phyloP scores from a whole-genome alignment of 1,140 invertebrate species.

The Microplitis mediator region DNA sequence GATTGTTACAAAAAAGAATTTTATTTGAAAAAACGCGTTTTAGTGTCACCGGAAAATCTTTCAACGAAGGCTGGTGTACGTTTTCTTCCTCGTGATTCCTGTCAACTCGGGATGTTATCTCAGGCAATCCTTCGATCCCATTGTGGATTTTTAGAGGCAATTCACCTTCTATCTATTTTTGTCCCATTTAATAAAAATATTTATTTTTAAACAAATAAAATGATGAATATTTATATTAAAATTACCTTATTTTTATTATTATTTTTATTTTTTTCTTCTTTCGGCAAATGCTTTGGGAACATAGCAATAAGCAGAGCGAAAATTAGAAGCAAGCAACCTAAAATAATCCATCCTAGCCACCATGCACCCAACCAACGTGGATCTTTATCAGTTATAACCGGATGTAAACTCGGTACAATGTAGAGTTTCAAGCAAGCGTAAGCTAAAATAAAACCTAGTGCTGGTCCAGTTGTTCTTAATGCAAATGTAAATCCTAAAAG shows the following conservation, averaged over 20 bases:
- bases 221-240: no score
- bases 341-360: constrained; percentile 73
- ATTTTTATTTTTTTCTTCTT: constrained; percentile 11
- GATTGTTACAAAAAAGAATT: constrained; percentile 66
- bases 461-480: constrained; percentile 65
- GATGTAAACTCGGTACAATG: constrained; percentile 69
- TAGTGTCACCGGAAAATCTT: constrained; percentile 66
- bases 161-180: constrained; percentile 36
- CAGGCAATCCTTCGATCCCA: not conserved
- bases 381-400: constrained; percentile 68
- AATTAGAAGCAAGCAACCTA: constrained; percentile 65
- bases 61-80: constrained; percentile 45
- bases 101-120: constrained; percentile 30
- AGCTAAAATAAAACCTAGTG: constrained; percentile 65
- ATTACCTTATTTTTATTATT: constrained; percentile 34
- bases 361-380: constrained; percentile 74
- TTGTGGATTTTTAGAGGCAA: constrained; percentile 41
- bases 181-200: not conserved
- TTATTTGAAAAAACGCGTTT: constrained; percentile 68
- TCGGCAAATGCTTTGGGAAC: constrained; percentile 66
- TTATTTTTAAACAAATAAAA: no score
- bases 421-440: constrained; percentile 68
- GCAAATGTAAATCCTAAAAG: constrained; percentile 68
- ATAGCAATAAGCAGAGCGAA: constrained; percentile 67
- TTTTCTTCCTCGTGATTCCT: constrained; percentile 27